These are phyloP conservation scores for Atta cephalotes DNA, from an alignment of 1,140 invertebrate species.

Conservation along the genomic window DNA sequence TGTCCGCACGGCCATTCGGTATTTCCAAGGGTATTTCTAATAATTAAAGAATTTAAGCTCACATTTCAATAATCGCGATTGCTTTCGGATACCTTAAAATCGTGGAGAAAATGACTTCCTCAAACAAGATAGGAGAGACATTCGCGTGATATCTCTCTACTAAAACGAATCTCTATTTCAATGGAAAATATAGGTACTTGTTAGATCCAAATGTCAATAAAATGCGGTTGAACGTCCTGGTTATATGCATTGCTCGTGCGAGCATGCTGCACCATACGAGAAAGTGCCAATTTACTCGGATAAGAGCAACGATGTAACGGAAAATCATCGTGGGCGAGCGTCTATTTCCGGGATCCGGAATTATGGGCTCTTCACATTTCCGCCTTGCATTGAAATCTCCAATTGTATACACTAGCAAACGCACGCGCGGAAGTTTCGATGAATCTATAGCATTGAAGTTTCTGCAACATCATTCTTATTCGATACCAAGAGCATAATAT, in stretches of 20 bases:
- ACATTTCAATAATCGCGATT: not conserved
- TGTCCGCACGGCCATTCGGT: not conserved
- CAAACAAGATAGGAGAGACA: not conserved
- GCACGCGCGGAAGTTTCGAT: slow-evolving; percentile 19
- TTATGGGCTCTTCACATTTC: slow-evolving; percentile 48
- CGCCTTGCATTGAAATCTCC: slow-evolving; percentile 15
- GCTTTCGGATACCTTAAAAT: not conserved
- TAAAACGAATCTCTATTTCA: not conserved
- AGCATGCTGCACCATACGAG: slow-evolving; percentile 15
- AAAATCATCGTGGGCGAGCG: slow-evolving; percentile 38
- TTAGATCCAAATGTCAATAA: slow-evolving; percentile 19
- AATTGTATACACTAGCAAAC: not conserved
- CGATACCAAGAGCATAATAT: not conserved
- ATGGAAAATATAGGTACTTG: not conserved
- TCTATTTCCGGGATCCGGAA: slow-evolving; percentile 45
- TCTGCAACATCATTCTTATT: slow-evolving; percentile 25
- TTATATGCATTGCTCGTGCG: not conserved
- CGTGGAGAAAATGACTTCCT: not conserved
- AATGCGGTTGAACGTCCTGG: slow-evolving; percentile 12
- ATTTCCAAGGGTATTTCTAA: slow-evolving; percentile 26
- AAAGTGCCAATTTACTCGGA: slow-evolving; percentile 57
- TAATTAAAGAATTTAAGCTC: slow-evolving; percentile 10
- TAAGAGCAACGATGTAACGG: slow-evolving; percentile 28
- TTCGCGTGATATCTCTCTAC: not conserved
- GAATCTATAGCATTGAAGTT: not conserved